These are phyloP conservation scores for Cydia splendana DNA, from an alignment of 1,140 invertebrate species.

Conservation along the genomic window DNA sequence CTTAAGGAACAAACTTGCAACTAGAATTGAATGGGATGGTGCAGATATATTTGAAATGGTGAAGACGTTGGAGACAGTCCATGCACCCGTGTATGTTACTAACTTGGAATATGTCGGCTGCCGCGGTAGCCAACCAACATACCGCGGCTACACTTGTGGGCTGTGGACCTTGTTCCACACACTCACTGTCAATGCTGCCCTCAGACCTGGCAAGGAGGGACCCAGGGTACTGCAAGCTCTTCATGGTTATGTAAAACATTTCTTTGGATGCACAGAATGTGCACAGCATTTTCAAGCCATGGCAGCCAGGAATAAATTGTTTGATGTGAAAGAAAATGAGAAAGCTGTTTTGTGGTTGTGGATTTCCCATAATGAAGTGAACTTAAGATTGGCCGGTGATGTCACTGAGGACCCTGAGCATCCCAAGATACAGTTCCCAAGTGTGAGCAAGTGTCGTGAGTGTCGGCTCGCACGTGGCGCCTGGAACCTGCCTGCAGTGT, in stretches of 20 bases:
- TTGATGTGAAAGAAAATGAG: slow-evolving; percentile 84
- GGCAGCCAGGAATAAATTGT: slow-evolving; percentile 84
- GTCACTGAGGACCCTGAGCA: slow-evolving; percentile 93
- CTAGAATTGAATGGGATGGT: slow-evolving; percentile 79
- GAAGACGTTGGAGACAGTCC: slow-evolving; percentile 75
- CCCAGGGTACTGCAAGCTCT: slow-evolving; percentile 89
- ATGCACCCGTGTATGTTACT: slow-evolving; percentile 81
- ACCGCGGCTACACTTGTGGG: slow-evolving; percentile 96
- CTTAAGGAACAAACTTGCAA: slow-evolving; percentile 75
- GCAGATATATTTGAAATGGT: slow-evolving; percentile 81
- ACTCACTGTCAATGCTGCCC: slow-evolving; percentile 89
- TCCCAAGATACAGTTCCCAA: slow-evolving; percentile 96
- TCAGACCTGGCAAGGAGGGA: slow-evolving; percentile 72
- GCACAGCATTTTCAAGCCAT: slow-evolving; percentile 92
- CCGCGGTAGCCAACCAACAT: slow-evolving; percentile 85
- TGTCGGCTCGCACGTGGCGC: slow-evolving; percentile 83
- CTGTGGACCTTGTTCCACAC: slow-evolving; percentile 98
- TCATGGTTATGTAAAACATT: slow-evolving; percentile 93
- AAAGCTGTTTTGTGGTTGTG: slow-evolving; percentile 96
- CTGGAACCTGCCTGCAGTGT: slow-evolving; percentile 87
- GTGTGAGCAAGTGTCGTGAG: slow-evolving; percentile 82
- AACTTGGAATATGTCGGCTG: slow-evolving; percentile 90
- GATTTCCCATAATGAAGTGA: slow-evolving; percentile 96
- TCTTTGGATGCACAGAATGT: slow-evolving; percentile 97
- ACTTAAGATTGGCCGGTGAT: slow-evolving; percentile 91